Percentiles rank a stretch among this genome's conserved stretches.
Evolutionary conservation across 2,888 invertebrate species (phyloP).

Genomic region (Mamestra brassicae): DNA sequence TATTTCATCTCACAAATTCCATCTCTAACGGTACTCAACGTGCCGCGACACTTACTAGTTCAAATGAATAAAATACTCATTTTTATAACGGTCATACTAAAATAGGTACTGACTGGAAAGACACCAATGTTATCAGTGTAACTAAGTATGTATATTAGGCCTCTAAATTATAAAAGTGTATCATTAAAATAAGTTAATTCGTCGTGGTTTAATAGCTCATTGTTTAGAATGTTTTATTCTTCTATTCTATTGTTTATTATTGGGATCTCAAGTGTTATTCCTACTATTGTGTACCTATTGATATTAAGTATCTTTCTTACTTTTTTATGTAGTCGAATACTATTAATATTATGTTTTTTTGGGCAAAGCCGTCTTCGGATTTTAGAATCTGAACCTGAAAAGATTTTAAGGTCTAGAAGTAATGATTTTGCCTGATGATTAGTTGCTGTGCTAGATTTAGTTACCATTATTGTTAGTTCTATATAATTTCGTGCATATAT

Average conservation of each 20-base stretch:
- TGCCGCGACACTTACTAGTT: background rate
- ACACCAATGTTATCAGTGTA: conserved; percentile 64
- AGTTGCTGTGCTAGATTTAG: conserved; percentile 66
- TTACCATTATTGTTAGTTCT: conserved; percentile 67
- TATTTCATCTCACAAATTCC: background rate
- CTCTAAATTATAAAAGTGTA: conserved; percentile 61
- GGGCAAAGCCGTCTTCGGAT: conserved; percentile 24
- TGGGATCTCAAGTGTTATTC: conserved; percentile 67
- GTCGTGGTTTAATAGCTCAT: conserved; percentile 53
- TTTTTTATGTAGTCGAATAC: conserved; percentile 57
- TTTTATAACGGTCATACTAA: conserved; percentile 38
- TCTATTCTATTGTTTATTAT: conserved; percentile 54
- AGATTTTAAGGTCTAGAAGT: conserved; percentile 13
- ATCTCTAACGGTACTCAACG: background rate
- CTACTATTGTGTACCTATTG: conserved; percentile 64
- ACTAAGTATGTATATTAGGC: conserved; percentile 45
- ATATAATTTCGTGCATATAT: conserved; percentile 52
- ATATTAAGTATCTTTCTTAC: conserved; percentile 62
- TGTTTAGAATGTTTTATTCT: conserved; percentile 50
- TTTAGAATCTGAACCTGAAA: background rate
- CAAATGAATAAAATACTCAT: conserved; percentile 41
- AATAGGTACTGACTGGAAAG: conserved; percentile 53
- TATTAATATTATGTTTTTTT: conserved; percentile 54
- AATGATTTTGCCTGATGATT: conserved; percentile 38
- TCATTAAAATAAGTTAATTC: conserved; percentile 47